A percentile compares a stretch with the other conserved stretches of the same genome.
Conservation (phyloP, 2,888 invertebrate species). For the Dendrolimus houi region DNA sequence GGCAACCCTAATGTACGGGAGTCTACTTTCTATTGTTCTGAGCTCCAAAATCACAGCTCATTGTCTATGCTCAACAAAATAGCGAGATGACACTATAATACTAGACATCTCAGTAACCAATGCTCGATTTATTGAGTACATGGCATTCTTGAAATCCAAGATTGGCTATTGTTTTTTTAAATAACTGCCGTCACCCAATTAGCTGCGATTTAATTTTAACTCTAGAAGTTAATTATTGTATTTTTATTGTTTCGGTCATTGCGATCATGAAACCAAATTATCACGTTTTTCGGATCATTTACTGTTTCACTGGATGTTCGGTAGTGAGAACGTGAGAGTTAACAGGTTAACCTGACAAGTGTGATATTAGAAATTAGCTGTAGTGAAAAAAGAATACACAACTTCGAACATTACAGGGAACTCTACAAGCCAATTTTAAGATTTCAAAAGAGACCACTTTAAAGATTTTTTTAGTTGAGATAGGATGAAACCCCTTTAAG, state of each 20-base stretch:
- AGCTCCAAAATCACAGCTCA: slow-evolving; percentile 31
- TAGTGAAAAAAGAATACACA: too few relatives aligned
- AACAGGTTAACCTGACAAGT: too few relatives aligned
- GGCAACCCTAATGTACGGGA: slow-evolving; percentile 6
- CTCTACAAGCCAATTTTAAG: too few relatives aligned
- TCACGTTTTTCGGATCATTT: too few relatives aligned
- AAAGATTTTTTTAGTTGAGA: too few relatives aligned
- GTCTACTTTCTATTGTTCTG: slow-evolving; percentile 53
- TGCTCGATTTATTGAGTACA: slow-evolving; percentile 43
- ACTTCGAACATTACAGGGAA: too few relatives aligned
- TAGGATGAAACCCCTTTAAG: too few relatives aligned
- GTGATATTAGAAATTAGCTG: too few relatives aligned
- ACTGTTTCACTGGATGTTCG: too few relatives aligned
- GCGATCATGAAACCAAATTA: too few relatives aligned
- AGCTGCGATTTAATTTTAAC: slow-evolving; percentile 11
- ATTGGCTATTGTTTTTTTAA: slow-evolving; percentile 48
- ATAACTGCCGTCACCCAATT: slow-evolving; percentile 20
- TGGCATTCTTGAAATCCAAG: slow-evolving; percentile 29
- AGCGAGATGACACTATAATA: slow-evolving; percentile 50
- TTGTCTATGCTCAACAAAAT: slow-evolving; percentile 32
- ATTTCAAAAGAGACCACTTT: too few relatives aligned
- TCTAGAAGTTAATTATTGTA: slow-evolving; percentile 14
- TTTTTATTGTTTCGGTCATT: not conserved
- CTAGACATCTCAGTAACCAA: slow-evolving; percentile 36
- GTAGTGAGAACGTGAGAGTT: too few relatives aligned